Base-by-base conservation (phyloP, 2,797 vertebrate genomes). In the Microctenopoma stevenorrisi region DNA sequence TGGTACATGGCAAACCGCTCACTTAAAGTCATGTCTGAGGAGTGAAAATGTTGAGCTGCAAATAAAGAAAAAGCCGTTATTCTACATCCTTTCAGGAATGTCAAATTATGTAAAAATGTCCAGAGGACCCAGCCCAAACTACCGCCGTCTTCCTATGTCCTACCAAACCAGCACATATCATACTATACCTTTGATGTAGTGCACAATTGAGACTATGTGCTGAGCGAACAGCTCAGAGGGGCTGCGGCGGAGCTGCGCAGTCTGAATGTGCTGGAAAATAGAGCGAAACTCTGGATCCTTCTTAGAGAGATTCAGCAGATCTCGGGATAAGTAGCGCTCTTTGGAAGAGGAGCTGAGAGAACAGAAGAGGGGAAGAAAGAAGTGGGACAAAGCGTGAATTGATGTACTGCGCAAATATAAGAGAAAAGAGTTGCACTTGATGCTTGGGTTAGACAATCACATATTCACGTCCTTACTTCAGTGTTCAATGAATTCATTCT, bases 1-100 rank as follows among this genome's bases (percentile, higher is more conserved):
- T 99, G 94, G 93, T 99, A 99, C 93, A 97, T 96, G 93, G 97
- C 96, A 95, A 99, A 99, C 42, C 98, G 96, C 79, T 99, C 98
- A 50, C 96, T 98, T 89, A 99, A 89, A 74, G 96, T 96, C 95
- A 99, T 95, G 91, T 95, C 95, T 76, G 96, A 93, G 25, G 96
- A 96, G 63, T 94, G 95, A 94, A 99, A 99, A 90, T 99, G 96
- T 89, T 98, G 97, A 70, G 98, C 98, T 99, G 93, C 83, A 70
- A 80, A 80, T 18, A 38, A 70, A 11, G 69, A 51, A n/a, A 49
- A 28, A 30, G 5, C 1, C 5, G 5, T 72, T 26, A 68, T 55
- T 33, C 22, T 16, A 25, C 48, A 52, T 22, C 22, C 22, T 22
- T 42, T 42, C 14, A n/a, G 7, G 7, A 14, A 14, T 3, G 42